A percentile compares a stretch with the other conserved stretches of the same genome.
These are phyloP conservation scores for Ancistrus triradiatus DNA, from an alignment of 2,113 vertebrate species.

Conservation along the genomic window DNA sequence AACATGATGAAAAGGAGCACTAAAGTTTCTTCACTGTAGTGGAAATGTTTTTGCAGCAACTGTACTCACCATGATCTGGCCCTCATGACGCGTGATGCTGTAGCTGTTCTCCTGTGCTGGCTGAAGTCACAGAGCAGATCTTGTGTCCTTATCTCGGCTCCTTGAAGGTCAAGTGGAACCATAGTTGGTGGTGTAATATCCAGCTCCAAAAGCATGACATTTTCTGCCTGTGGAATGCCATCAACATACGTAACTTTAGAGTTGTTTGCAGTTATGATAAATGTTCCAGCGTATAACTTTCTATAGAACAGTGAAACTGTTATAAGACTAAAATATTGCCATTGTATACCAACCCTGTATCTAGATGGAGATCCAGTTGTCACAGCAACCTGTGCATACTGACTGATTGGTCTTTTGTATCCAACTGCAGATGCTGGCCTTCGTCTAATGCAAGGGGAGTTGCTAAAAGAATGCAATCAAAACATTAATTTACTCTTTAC, in stretches of 20 bases:
- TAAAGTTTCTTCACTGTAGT: not conserved
- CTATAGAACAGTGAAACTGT: not conserved
- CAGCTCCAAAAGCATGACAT: constrained; percentile 90
- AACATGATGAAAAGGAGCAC: not conserved
- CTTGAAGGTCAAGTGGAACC: constrained; percentile 72
- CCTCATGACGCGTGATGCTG: constrained; percentile 77
- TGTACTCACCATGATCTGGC: constrained; percentile 86
- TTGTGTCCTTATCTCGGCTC: constrained; percentile 63
- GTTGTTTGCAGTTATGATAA: not conserved
- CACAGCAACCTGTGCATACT: constrained; percentile 80
- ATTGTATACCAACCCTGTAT: constrained; percentile 77
- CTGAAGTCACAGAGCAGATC: constrained; percentile 40
- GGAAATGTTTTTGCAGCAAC: not conserved
- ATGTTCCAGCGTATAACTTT: not conserved
- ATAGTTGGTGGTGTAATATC: constrained; percentile 80
- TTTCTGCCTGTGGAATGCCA: constrained; percentile 80
- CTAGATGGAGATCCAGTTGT: constrained; percentile 81
- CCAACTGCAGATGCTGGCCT: constrained; percentile 86
- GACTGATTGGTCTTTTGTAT: constrained; percentile 93
- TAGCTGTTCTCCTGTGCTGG: constrained; percentile 67
- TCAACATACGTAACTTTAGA: not conserved
- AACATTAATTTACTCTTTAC: not conserved
- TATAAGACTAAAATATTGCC: not conserved
- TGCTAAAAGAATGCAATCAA: constrained; percentile 47
- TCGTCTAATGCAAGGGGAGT: constrained; percentile 74